Conservation (phyloP, 2,888 invertebrate genomes). For the Sarcophaga variegata region DNA sequence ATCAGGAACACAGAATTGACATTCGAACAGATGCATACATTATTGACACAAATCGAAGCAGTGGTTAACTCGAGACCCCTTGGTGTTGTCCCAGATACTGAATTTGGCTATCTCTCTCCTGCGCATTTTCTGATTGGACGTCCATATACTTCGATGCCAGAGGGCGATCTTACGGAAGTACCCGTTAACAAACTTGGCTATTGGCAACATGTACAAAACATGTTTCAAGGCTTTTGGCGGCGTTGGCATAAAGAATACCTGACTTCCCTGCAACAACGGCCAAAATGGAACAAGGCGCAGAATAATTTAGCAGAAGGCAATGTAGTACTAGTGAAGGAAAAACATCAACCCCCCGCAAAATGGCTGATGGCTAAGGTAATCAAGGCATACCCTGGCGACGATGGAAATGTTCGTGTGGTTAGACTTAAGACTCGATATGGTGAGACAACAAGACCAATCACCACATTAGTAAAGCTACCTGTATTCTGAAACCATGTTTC, state of each 20-base stretch:
- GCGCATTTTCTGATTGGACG: conserved; percentile 63
- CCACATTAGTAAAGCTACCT: conserved; percentile 42
- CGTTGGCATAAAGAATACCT: conserved; percentile 22
- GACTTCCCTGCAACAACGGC: conserved; percentile 48
- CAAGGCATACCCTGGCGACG: conserved; percentile 24
- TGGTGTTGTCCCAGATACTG: conserved; percentile 50
- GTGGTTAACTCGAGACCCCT: conserved; percentile 53
- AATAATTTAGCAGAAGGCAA: conserved; percentile 21
- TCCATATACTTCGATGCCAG: conserved; percentile 56
- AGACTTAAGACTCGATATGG: conserved; percentile 46
- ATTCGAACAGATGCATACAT: conserved; percentile 59
- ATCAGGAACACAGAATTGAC: conserved; percentile 4
- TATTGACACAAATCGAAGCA: conserved; percentile 5
- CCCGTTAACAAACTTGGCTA: conserved; percentile 33
- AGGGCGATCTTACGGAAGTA: conserved; percentile 43
- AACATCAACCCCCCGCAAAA: conserved; percentile 60
- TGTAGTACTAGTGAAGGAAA: conserved; percentile 59
- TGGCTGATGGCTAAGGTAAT: conserved; percentile 57
- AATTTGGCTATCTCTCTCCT: conserved; percentile 51
- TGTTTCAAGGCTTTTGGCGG: conserved; percentile 61
- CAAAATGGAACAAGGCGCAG: conserved; percentile 28
- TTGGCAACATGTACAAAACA: conserved; percentile 64
- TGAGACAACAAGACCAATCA: conserved; percentile 33
- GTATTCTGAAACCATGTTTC: conserved; percentile 49
- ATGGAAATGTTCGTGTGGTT: conserved; percentile 51